A percentile compares a stretch with the other conserved stretches of the same genome.
Conservation (phyloP, 1,140 invertebrate species). For the Drosophila insularis region DNA sequence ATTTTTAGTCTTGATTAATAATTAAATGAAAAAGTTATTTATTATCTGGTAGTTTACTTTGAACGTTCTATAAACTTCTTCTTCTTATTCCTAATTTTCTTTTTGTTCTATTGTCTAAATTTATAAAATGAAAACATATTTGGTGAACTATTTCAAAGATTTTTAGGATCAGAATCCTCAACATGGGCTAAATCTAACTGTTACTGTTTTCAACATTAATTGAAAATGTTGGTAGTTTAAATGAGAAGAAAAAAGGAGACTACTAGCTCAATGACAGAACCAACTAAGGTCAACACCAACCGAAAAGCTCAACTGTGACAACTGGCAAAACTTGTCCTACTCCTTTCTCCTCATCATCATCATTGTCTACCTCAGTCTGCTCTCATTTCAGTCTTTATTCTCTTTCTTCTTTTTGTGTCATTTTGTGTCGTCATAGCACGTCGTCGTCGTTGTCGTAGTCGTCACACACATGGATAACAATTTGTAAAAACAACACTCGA, state of each 20-base stretch:
- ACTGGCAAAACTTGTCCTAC: slow-evolving; percentile 23
- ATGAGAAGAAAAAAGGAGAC: background rate
- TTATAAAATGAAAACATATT: too few relatives aligned
- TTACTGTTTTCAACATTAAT: slow-evolving; percentile 55
- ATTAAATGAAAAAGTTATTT: too few relatives aligned
- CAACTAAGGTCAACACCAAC: slow-evolving; percentile 57
- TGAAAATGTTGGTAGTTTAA: slow-evolving; percentile 62
- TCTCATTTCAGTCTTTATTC: slow-evolving; percentile 38
- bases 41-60: too few relatives aligned
- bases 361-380: slow-evolving; percentile 44
- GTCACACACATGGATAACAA: slow-evolving; percentile 58
- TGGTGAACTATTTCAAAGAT: too few relatives aligned
- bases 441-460: background rate
- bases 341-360: slow-evolving; percentile 3
- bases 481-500: slow-evolving; percentile 82
- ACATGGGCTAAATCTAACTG: background rate
- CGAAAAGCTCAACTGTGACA: slow-evolving; percentile 40
- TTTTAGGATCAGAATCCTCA: background rate
- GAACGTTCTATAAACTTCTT: too few relatives aligned
- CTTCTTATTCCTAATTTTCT: too few relatives aligned
- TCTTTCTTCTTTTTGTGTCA: background rate
- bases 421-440: slow-evolving; percentile 2
- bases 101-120: too few relatives aligned
- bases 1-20: too few relatives aligned
- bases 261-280: slow-evolving; percentile 23